These are phyloP conservation scores for Boloria selene DNA, from an alignment of 2,888 invertebrate species.

Conservation along the genomic window DNA sequence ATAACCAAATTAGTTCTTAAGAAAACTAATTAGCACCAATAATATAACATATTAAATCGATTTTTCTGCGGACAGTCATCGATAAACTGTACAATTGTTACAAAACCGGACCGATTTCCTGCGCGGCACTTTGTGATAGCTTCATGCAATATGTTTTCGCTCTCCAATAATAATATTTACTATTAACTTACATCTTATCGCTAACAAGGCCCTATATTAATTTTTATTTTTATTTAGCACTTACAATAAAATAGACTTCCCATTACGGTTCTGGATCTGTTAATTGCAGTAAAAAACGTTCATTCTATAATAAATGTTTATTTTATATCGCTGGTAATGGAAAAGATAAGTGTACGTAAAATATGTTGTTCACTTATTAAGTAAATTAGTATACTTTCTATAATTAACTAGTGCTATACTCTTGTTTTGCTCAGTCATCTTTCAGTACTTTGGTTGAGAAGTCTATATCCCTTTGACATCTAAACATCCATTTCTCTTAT, in stretches of 20 bases:
- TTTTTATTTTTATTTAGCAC: slow-evolving; percentile 11
- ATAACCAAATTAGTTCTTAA: no score
- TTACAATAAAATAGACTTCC: not conserved
- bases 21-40: no score
- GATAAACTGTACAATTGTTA: slow-evolving; percentile 20
- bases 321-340: not conserved
- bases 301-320: not conserved
- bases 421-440: no score
- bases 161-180: slow-evolving; percentile 7
- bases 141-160: slow-evolving; percentile 11
- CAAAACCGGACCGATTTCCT: slow-evolving; percentile 20
- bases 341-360: not conserved
- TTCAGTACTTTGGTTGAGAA: no score
- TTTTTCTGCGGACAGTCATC: slow-evolving; percentile 26
- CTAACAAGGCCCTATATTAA: slow-evolving; percentile 10
- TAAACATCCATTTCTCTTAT: no score
- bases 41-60: not conserved
- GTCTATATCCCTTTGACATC: no score
- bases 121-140: slow-evolving; percentile 5
- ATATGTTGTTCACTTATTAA: not conserved
- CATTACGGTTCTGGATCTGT: not conserved
- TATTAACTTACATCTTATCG: slow-evolving; percentile 16
- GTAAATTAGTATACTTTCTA: no score
- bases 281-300: slow-evolving; percentile 13
- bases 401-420: no score